Conservation (phyloP, 2,797 vertebrate genomes). For the Merluccius polli region DNA sequence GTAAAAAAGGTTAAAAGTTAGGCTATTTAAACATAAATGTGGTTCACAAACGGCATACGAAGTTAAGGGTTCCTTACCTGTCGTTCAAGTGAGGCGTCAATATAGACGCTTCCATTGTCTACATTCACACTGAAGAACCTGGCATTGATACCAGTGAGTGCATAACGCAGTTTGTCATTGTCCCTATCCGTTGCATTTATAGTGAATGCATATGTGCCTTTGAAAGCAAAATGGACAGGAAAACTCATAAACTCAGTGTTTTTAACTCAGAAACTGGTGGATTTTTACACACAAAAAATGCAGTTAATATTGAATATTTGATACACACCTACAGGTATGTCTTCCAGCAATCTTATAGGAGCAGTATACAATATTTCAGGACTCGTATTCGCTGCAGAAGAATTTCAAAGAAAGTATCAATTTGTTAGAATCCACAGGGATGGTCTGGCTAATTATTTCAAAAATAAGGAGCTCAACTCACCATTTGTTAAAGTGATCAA, state of each 20-base stretch:
- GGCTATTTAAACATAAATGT: not conserved
- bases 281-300: not conserved
- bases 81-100: conserved; percentile 62
- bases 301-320: not conserved
- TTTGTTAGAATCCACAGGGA: not conserved
- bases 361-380: fast-evolving
- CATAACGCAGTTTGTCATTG: conserved; percentile 53
- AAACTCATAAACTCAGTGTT: no score
- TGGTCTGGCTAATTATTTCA: not conserved
- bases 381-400: conserved; percentile 41
- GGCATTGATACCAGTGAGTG: conserved; percentile 30
- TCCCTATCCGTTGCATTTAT: conserved; percentile 68
- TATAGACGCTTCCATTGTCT: conserved; percentile 40
- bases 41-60: not conserved
- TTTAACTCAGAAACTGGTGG: not conserved
- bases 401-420: conserved; percentile 16
- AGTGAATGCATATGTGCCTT: conserved; percentile 69
- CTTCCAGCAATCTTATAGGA: conserved; percentile 33
- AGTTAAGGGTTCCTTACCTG: conserved; percentile 69
- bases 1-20: not conserved
- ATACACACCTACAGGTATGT: conserved; percentile 38
- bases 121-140: conserved; percentile 46
- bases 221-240: conserved; percentile 9
- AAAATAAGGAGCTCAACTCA: conserved; percentile 36
- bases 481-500: conserved; percentile 41